phyloP scores from a whole-genome alignment of 2,797 vertebrate species.

The Gadopsis marmoratus region DNA sequence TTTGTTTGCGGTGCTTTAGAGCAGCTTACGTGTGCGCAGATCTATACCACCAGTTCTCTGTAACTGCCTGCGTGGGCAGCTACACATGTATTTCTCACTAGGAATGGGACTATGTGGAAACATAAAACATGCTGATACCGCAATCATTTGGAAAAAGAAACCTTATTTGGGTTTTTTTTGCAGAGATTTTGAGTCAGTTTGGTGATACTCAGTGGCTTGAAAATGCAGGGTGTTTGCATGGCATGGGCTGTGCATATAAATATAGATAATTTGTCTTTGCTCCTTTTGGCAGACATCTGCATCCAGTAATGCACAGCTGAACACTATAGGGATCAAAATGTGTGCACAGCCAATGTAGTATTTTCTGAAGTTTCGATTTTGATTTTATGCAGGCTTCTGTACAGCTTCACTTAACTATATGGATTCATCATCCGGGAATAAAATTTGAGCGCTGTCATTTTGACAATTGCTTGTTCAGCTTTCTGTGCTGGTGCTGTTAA shows the following conservation, averaged over 20 bases:
- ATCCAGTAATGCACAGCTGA: not conserved
- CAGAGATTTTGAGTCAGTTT: no score
- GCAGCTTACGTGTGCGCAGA: constrained; percentile 1
- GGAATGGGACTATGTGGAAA: not conserved
- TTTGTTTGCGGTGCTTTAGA: constrained; percentile 39
- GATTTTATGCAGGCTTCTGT: not conserved
- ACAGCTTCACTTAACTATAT: not conserved
- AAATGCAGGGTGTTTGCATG: not conserved
- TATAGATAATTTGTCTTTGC: not conserved
- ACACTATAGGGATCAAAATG: not conserved
- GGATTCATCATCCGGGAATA: not conserved
- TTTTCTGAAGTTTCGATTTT: not conserved
- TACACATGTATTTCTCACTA: not conserved
- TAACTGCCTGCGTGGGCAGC: constrained; percentile 6
- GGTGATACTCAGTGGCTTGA: not conserved
- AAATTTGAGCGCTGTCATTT: not conserved
- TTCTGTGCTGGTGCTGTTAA: not conserved
- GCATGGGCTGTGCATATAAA: not conserved
- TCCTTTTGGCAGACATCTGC: not conserved
- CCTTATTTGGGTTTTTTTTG: no score
- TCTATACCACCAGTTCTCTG: constrained; percentile 12
- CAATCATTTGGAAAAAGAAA: not conserved
- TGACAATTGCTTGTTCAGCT: not conserved
- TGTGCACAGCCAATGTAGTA: not conserved
- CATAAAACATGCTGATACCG: not conserved